Conservation (phyloP, 2,888 invertebrate species). For the Eurytoma adleriae region DNA sequence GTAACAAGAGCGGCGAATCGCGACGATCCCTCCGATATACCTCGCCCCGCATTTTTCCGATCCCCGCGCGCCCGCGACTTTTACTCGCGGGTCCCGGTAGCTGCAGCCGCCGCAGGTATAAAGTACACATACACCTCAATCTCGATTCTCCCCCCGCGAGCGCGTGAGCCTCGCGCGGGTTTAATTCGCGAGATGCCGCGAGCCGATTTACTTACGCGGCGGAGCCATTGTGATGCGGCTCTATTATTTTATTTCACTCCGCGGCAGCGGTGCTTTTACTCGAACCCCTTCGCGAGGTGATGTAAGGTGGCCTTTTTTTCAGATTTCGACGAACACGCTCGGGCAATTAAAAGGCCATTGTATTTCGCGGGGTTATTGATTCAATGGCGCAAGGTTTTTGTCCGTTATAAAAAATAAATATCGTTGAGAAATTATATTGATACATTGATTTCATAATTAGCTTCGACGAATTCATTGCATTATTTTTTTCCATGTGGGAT, state of each 20-base stretch:
- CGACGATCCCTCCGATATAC: slow-evolving; percentile 32
- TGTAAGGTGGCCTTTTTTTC: no score
- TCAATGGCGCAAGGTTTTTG: no score
- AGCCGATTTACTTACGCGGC: slow-evolving; percentile 27
- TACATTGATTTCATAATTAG: no score
- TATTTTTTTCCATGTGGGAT: no score
- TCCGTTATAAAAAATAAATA: no score
- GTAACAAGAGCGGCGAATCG: slow-evolving; percentile 45
- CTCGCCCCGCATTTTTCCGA: slow-evolving; percentile 48
- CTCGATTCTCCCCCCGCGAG: slow-evolving; percentile 26
- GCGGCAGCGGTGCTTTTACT: no score
- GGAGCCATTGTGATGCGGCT: slow-evolving; percentile 6
- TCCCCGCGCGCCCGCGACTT: slow-evolving; percentile 36
- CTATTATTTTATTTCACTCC: slow-evolving; percentile 4
- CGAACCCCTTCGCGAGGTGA: no score
- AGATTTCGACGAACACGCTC: no score
- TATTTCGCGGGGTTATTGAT: no score
- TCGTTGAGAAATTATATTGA: no score
- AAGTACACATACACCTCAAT: slow-evolving; percentile 12
- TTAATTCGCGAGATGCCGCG: slow-evolving; percentile 11
- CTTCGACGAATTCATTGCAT: no score
- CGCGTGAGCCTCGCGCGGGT: not conserved
- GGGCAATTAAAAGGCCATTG: no score
- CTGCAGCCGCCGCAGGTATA: not conserved
- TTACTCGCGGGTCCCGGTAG: slow-evolving; percentile 18